Conservation (phyloP, 2,797 vertebrate genomes). For the Synanceia verrucosa region DNA sequence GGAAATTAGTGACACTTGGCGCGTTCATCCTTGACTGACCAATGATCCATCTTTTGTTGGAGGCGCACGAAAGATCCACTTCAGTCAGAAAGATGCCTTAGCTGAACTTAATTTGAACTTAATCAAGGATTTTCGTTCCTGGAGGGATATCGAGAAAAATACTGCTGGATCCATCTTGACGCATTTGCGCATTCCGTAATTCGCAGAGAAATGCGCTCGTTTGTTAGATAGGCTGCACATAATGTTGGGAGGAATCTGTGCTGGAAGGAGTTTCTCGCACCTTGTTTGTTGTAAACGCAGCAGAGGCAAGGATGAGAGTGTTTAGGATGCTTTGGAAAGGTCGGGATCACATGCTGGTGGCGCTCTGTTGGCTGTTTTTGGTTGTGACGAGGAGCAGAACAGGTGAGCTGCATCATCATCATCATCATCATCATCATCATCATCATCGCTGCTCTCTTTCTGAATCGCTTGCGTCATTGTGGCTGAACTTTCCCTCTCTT, state of each 20-base stretch:
- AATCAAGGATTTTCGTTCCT: background rate
- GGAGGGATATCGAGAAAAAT: background rate
- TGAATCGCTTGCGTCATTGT: background rate
- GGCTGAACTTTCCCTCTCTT: background rate
- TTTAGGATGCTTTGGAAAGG: slow-evolving; percentile 34
- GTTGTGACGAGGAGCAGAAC: slow-evolving; percentile 57
- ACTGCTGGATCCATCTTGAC: slow-evolving; percentile 17
- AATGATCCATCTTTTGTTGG: background rate
- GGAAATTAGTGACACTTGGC: background rate
- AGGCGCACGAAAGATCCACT: background rate
- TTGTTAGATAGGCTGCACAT: slow-evolving; percentile 2
- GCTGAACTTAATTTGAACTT: slow-evolving; percentile 24
- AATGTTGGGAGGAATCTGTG: slow-evolving; percentile 35
- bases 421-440: background rate
- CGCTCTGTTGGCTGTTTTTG: slow-evolving; percentile 57
- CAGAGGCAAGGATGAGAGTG: slow-evolving; percentile 16
- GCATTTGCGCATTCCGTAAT: slow-evolving; percentile 48
- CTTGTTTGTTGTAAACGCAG: slow-evolving; percentile 22
- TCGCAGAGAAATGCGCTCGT: slow-evolving; percentile 33
- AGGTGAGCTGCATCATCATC: slow-evolving; percentile 69
- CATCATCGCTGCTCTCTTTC: background rate
- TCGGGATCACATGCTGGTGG: slow-evolving; percentile 52
- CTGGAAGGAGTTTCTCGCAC: slow-evolving; percentile 13
- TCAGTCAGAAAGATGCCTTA: background rate
- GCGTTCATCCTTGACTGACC: background rate